Base-by-base conservation (phyloP, 2,888 invertebrate species). In the Diarsia mendica region DNA sequence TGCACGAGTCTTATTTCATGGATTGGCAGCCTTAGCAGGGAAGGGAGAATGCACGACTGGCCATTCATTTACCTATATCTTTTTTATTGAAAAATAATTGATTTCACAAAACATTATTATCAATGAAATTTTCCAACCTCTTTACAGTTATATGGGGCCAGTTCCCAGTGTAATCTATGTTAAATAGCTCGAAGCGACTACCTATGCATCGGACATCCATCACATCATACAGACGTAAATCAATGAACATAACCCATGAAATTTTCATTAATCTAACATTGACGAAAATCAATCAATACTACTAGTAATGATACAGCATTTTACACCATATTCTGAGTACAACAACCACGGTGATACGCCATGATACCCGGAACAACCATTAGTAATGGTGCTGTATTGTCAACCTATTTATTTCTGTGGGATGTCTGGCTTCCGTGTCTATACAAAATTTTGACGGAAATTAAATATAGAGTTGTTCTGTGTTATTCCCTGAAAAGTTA, bases 361-460 rank as follows among this genome's bases (percentile, higher is more conserved):
- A 49, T 72, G 58, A 69, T 46, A 63, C 77, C 82, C 88, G 88
- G 83, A 86, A 85, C 63, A 72, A 9, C 8, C 28, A 86, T 90
- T 90, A 77, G 89, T 85, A 77, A 89, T 90, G 89, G 90, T 64
- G 58, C 2, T 67, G 85, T 77, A 85, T 87, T 88, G 85, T 86
- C 10, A 77, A 70, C 39, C 79, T 72, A 74, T 79, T 76, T 84
- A 72, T 51, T 66, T 72, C 55, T 80, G 78, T 86, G 84, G 85
- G 77, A 79, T 79, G 74, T 65, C 67, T 67, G 67, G 75, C 80
- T 85, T 87, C 87, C 85, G 83, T 53, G 74, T 75, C n/a, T 28
- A 46, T 13, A 68, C 71, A 71, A 75, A 74, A 11, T 11, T 61
- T 0, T 58, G 15, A 33, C 79, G 77, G 79, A 79, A 72, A 72